Percentiles rank a stretch among this genome's conserved stretches.
These are phyloP conservation scores for Trypoxylus dichotomus DNA, from an alignment of 1,140 invertebrate species.

Conservation along the genomic window DNA sequence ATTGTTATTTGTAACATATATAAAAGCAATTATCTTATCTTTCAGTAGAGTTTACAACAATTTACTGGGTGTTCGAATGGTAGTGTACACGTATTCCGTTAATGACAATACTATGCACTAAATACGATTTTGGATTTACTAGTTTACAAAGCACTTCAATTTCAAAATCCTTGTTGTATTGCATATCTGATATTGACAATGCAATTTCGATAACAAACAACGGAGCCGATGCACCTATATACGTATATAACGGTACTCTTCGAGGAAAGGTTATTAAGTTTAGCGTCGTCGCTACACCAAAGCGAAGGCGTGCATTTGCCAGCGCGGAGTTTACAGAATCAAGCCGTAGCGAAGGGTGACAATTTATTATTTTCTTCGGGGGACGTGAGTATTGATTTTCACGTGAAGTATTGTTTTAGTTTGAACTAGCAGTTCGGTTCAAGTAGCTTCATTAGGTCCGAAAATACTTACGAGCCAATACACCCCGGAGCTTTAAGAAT, in stretches of 20 bases:
- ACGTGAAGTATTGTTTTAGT: constrained; percentile 16
- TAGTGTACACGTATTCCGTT: too few relatives aligned
- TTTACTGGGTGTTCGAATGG: too few relatives aligned
- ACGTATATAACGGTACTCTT: neutral
- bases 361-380: constrained; percentile 1
- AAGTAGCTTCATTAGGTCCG: constrained; percentile 23
- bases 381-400: constrained; percentile 3
- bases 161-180: neutral
- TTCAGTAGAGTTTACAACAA: too few relatives aligned
- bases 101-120: too few relatives aligned
- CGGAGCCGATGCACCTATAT: neutral
- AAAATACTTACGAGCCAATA: constrained; percentile 22
- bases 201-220: neutral
- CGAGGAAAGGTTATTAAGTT: neutral
- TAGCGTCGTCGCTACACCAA: neutral
- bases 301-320: neutral
- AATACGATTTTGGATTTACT: too few relatives aligned
- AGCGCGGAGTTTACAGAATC: neutral
- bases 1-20: too few relatives aligned
- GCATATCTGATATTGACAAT: neutral
- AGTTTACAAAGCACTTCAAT: too few relatives aligned
- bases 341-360: neutral
- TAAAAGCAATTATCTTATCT: too few relatives aligned
- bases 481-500: constrained; percentile 11
- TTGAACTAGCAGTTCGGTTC: constrained; percentile 7